Evolutionary conservation across 53 echinoderm and acorn worm genomes (phyloP).

Genomic region (Crossaster papposus): DNA sequence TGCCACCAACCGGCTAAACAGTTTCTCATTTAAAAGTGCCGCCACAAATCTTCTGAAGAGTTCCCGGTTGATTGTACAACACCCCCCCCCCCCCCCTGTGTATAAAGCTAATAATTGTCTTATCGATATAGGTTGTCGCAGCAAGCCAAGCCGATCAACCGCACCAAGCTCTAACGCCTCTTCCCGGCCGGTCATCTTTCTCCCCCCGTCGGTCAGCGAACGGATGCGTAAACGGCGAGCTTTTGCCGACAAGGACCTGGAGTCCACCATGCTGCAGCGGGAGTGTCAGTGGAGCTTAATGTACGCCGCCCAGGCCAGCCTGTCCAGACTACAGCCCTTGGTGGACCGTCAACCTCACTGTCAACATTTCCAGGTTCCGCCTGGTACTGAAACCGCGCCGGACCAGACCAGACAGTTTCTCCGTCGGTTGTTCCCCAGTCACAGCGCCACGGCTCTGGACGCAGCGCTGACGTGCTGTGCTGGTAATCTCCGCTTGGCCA

Average conservation of each 20-base stretch:
- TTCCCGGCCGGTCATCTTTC: slow-evolving; percentile 80
- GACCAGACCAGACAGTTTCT: slow-evolving; percentile 38
- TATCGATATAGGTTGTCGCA: slow-evolving; percentile 65
- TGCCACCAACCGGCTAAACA: no score
- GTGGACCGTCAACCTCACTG: not conserved
- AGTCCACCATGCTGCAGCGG: slow-evolving; percentile 88
- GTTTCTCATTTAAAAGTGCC: no score
- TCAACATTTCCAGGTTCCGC: not conserved
- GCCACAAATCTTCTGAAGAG: no score
- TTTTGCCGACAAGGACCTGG: slow-evolving; percentile 95
- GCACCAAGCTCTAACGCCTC: slow-evolving; percentile 43
- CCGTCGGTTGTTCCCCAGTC: slow-evolving; percentile 45
- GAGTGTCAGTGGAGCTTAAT: slow-evolving; percentile 90
- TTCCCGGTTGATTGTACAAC: no score
- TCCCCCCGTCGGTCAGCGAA: slow-evolving; percentile 91
- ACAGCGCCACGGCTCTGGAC: slow-evolving; percentile 49
- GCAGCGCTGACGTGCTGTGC: slow-evolving; percentile 25
- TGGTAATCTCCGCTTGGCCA: slow-evolving; percentile 50
- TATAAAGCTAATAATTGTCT: not conserved
- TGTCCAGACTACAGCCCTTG: not conserved
- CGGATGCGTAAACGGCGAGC: slow-evolving; percentile 95
- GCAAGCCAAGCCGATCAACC: slow-evolving; percentile 56
- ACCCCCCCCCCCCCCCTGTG: no score
- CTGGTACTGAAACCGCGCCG: not conserved
- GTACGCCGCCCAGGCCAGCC: slow-evolving; percentile 69